Base-by-base conservation (phyloP, 1,140 invertebrate genomes). In the Drosophila pallidifrons region DNA sequence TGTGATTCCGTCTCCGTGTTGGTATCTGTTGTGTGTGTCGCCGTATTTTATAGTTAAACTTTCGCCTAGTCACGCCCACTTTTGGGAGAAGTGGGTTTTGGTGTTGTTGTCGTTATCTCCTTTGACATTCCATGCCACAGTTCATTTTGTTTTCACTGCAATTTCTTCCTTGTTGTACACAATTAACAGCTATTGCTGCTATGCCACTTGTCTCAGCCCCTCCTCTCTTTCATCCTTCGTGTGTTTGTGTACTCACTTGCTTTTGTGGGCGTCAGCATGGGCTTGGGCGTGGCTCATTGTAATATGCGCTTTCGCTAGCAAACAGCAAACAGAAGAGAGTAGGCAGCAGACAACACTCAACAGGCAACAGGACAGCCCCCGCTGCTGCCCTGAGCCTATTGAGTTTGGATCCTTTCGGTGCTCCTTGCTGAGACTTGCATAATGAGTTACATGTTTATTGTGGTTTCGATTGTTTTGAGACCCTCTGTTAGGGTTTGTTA, bases 161-260 rank as follows among this genome's bases (percentile, higher is more conserved):
- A 88, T 88, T 89, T 88, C 83, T 83, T 89, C 69, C 69, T 88
- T 88, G 83, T 83, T 88, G 85, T 88, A 88, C 83, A 88, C 83
- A 89, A 88, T 88, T 88, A 88, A 78, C 80, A 88, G 83, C 70
- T 75, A 81, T 88, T 81, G 77, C 69, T 59, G 52, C 61, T 68
- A 16, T 51, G 8, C 8, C 54, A 41, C 60, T 52, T 68, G 65
- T 32, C 32, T 13, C 15, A 41, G n/a, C 52, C 15, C 61, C 47
- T 61, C 30, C 13, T 20, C 15, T 41, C 20, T 25, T 10, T 51
- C n/a, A 13, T 15, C 15, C 5, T 10, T 16, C n/a, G 49, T 16
- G 30, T 28, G 71, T 75, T 55, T 57, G 59, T 28, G 46, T 20
- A 35, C 38, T 69, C 47, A 52, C 47, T 46, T 30, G 43, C 7